phyloP scores from a whole-genome alignment of 2,888 invertebrate genomes.

The Cephus nigrinus region DNA sequence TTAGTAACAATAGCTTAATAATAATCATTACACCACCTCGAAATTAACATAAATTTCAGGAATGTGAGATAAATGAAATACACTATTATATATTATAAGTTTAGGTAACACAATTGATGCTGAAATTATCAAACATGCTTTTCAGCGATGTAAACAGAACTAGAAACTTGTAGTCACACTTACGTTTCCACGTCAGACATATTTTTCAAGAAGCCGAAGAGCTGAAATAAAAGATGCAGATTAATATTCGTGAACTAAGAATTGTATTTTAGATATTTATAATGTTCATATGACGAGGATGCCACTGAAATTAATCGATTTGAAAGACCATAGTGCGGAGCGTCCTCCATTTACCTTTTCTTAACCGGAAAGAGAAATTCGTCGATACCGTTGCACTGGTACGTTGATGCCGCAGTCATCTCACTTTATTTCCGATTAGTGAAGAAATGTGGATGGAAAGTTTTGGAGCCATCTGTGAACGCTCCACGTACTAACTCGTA shows the following conservation, averaged over 20 bases:
- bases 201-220: slow-evolving; percentile 67
- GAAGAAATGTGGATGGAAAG: too few relatives aligned
- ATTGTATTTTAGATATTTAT: slow-evolving; percentile 22
- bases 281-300: slow-evolving; percentile 38
- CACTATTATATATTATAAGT: neutral
- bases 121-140: neutral
- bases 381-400: neutral
- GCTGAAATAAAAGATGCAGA: slow-evolving; percentile 54
- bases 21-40: neutral
- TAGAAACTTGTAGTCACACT: slow-evolving; percentile 67
- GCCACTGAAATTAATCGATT: slow-evolving; percentile 48
- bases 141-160: neutral
- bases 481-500: too few relatives aligned
- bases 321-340: slow-evolving; percentile 15
- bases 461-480: too few relatives aligned
- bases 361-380: slow-evolving; percentile 45
- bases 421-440: too few relatives aligned
- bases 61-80: slow-evolving; percentile 19
- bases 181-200: slow-evolving; percentile 88
- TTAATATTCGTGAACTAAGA: slow-evolving; percentile 32
- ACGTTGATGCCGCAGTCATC: neutral
- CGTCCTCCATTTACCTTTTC: slow-evolving; percentile 52
- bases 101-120: slow-evolving; percentile 7
- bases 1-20: neutral
- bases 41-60: neutral